A percentile compares a stretch with the other conserved stretches of the same genome.
Evolutionary conservation across 2,888 invertebrate species (phyloP).

Genomic region (Phyllotreta cruciferae): DNA sequence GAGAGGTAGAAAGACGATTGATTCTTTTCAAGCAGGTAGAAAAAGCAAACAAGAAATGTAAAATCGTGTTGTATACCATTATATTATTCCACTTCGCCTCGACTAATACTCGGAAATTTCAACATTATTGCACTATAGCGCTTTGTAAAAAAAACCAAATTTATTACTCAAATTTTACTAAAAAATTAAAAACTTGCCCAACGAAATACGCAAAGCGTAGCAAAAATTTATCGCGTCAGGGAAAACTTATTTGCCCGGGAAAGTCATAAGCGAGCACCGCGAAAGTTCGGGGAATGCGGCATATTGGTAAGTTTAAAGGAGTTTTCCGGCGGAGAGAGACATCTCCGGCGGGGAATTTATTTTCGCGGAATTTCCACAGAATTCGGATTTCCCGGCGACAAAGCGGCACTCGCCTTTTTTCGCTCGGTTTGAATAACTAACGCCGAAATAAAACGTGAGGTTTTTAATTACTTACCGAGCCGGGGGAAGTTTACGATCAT

Average conservation of each 20-base stretch:
- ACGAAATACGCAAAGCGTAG: conserved; percentile 25
- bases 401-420: conserved; percentile 3
- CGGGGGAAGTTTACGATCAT: too few relatives aligned
- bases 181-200: conserved; percentile 1
- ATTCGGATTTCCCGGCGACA: conserved; percentile 23
- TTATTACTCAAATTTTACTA: background rate
- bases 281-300: conserved; percentile 27
- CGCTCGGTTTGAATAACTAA: conserved; percentile 1
- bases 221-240: conserved; percentile 27
- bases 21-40: too few relatives aligned
- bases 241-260: conserved; percentile 29
- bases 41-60: too few relatives aligned
- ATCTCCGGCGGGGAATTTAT: conserved; percentile 29
- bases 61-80: too few relatives aligned
- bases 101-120: too few relatives aligned
- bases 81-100: too few relatives aligned
- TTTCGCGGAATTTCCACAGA: conserved; percentile 26
- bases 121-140: too few relatives aligned
- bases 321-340: background rate
- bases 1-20: too few relatives aligned
- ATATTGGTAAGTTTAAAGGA: conserved; percentile 31
- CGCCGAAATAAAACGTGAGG: too few relatives aligned
- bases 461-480: too few relatives aligned
- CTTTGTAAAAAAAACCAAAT: too few relatives aligned
- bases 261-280: conserved; percentile 26